Base-by-base conservation (phyloP, 1,140 invertebrate genomes). In the Eurosta solidaginis region DNA sequence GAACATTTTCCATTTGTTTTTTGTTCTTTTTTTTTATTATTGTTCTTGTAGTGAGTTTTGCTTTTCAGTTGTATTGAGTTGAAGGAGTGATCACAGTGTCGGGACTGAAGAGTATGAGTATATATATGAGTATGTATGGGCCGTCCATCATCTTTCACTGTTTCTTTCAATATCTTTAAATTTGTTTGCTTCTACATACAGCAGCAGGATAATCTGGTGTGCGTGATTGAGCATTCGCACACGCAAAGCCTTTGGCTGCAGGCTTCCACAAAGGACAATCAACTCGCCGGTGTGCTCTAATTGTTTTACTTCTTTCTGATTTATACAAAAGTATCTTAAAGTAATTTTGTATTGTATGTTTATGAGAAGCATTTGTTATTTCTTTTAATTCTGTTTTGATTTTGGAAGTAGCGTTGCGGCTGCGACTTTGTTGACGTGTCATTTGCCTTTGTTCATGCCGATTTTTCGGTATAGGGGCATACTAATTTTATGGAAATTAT, bases 181-280 rank as follows among this genome's bases (percentile, higher is more conserved):
- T n/a, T n/a, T n/a, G n/a, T 68, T 68, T 27, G 59, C 33, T 68
- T 68, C n/a, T n/a, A n/a, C n/a, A n/a, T n/a, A n/a, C n/a, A n/a
- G n/a, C n/a, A 68, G 59, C 59, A 68, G 59, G 59, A 68, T 68
- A 68, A 68, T 68, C 59, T 68, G 59, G 17, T 68, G 59, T 68
- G 59, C 59, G 59, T 68, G 59, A 68, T 68, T 68, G 33, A 33
- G 59, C 20, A 20, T 29, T 33, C 33, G 59, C 59, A 12, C 59
- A 68, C 59, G 59, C 59, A 68, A 68, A 68, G 33, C 59, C 59
- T 40, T 68, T 68, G 33, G n/a, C 59, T 68, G 59, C 59, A 68
- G 59, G 59, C 9, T n/a, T n/a, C 17, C 27, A 40, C 59, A 68
- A 68, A 68, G 59, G 59, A 68, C 59, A 68, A 68, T 68, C 40